Evolutionary conservation across 2,888 invertebrate genomes (phyloP).

Genomic region (Acronicta leporina): DNA sequence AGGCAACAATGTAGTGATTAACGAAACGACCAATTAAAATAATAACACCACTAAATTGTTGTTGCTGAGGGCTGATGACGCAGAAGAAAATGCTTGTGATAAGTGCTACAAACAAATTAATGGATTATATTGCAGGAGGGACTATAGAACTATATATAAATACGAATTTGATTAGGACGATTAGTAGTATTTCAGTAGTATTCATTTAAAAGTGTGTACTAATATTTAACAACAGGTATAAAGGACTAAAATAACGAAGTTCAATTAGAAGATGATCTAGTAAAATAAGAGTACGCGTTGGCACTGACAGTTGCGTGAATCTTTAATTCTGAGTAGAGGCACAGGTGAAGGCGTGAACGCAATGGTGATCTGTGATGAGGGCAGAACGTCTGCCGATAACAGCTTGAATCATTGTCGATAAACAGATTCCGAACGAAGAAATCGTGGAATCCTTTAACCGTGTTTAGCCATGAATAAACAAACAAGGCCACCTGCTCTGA

Average conservation of each 20-base stretch:
- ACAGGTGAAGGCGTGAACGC: slow-evolving; percentile 7
- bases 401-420: slow-evolving; percentile 55
- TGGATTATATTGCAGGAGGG: slow-evolving; percentile 4
- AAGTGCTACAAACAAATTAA: slow-evolving; percentile 28
- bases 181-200: neutral
- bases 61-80: slow-evolving; percentile 43
- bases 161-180: neutral
- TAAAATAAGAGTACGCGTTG: slow-evolving; percentile 13
- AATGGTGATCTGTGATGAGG: slow-evolving; percentile 14
- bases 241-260: no score
- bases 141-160: slow-evolving; percentile 1
- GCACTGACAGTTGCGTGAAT: slow-evolving; percentile 7
- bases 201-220: no score
- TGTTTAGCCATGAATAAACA: slow-evolving; percentile 71
- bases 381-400: slow-evolving; percentile 19
- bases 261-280: no score
- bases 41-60: slow-evolving; percentile 53
- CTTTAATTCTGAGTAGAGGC: slow-evolving; percentile 13
- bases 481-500: slow-evolving; percentile 71
- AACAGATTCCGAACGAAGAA: slow-evolving; percentile 56
- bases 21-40: slow-evolving; percentile 60
- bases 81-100: slow-evolving; percentile 50
- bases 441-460: slow-evolving; percentile 62
- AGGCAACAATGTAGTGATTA: slow-evolving; percentile 40
- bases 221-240: no score